phyloP scores from a whole-genome alignment of 2,797 vertebrate species.

The Spinus olivaceus region DNA sequence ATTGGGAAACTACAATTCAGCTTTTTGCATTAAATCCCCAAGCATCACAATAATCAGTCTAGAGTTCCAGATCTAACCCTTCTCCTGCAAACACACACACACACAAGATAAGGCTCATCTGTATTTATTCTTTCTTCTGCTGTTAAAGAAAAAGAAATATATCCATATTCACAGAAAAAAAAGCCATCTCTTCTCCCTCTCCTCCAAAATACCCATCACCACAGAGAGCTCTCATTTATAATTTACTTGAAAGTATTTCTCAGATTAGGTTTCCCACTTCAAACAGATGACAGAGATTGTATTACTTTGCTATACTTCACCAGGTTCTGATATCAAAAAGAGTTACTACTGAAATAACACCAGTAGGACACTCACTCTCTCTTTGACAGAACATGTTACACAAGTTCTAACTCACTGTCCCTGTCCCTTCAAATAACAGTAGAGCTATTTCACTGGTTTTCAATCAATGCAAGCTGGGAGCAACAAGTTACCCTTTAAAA shows the following conservation, averaged over 20 bases:
- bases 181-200: not conserved
- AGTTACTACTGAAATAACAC: not conserved
- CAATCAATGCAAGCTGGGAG: not conserved
- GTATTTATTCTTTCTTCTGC: not conserved
- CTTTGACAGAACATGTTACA: not conserved
- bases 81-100: not conserved
- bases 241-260: not conserved
- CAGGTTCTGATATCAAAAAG: not conserved
- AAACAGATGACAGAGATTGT: not conserved
- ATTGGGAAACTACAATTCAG: not conserved
- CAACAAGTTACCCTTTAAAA: not conserved
- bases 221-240: not conserved
- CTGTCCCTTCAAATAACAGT: not conserved
- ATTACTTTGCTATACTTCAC: not conserved
- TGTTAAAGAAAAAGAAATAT: not conserved
- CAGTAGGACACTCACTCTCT: not conserved
- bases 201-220: not conserved
- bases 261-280: not conserved
- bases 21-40: not conserved
- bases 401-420: not conserved
- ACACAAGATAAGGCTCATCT: not conserved
- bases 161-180: not conserved
- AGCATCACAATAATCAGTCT: not conserved
- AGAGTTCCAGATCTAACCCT: not conserved
- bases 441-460: not conserved